Evolutionary conservation across 2,888 invertebrate species (phyloP), one percentile per base, ranked within the genome.

Genomic region (Pseudanteris insignis): DNA sequence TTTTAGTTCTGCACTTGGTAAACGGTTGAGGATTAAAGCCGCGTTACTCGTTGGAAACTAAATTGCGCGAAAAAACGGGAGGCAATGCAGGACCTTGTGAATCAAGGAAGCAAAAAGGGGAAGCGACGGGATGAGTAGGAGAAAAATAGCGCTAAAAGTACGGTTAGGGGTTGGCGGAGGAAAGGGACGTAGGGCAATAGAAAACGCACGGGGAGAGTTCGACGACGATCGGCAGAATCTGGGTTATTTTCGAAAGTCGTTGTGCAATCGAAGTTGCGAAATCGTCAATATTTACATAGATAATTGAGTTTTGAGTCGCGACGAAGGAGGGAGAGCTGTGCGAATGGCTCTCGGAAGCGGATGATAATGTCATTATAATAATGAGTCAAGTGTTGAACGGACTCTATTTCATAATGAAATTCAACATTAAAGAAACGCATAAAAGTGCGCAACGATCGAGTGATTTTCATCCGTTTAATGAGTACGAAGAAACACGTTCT

Each of bases 401-500:
- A 29, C 44, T 48, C 58, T 47, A 63, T 54, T 50, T 58, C 58
- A 59, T 59, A 59, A 63, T 63, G 59, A 55, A 63, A 63, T 55
- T 59, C 54, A 55, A 38, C 55, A 48, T 50, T 44, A 47, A 41
- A 58, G 50, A 41, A 55, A 43, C 29, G 40, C 46, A 54, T 54
- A 59, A 63, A 63, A 63, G 55, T 55, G 59, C 55, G 55, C 63
- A 59, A 63, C 63, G 59, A 63, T 59, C 54, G 58, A 59, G 63
- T 55, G 59, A 63, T 63, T 63, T 63, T 47, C 63, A 63, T 63
- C 59, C 59, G 59, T 60, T 60, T 60, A 64, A 64, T 60, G 63
- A 60, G 59, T 51, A 51, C 51, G 55, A 64, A 64, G 63, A 51
- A 60, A 59, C 63, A 60, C 59, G 63, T 55, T 60, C 53, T 60